These are phyloP conservation scores for Bagarius yarrelli DNA, from an alignment of 2,113 vertebrate genomes.

Conservation along the genomic window DNA sequence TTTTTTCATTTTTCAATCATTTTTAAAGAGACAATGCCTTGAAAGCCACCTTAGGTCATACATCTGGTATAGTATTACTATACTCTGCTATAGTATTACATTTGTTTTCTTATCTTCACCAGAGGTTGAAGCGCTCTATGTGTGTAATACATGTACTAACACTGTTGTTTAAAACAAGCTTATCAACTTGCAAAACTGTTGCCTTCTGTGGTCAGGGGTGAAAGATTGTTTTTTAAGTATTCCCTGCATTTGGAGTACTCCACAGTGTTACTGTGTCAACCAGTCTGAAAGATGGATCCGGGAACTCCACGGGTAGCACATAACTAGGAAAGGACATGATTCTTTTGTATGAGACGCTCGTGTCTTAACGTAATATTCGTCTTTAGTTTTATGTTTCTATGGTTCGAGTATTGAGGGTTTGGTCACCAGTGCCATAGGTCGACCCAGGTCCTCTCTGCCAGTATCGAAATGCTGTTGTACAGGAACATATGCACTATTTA, in stretches of 20 bases:
- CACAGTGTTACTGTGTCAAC: conserved; percentile 50
- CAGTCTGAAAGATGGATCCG: conserved; percentile 32
- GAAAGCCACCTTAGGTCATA: conserved; percentile 58
- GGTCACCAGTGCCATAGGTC: conserved; percentile 38
- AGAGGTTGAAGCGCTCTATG: conserved; percentile 46
- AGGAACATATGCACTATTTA: conserved; percentile 83
- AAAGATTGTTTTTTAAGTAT: conserved; percentile 42
- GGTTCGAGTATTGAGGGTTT: conserved; percentile 40
- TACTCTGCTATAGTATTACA: no score
- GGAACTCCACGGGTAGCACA: conserved; percentile 21
- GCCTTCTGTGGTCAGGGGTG: conserved; percentile 68
- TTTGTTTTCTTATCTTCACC: conserved; percentile 48
- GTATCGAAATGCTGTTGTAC: conserved; percentile 78
- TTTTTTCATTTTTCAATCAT: conserved; percentile 62
- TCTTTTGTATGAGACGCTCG: conserved; percentile 23
- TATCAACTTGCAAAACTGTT: conserved; percentile 50
- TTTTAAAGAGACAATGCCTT: conserved; percentile 59
- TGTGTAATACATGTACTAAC: conserved; percentile 50
- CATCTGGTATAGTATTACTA: conserved; percentile 42
- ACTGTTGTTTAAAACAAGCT: conserved; percentile 44
- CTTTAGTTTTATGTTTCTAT: conserved; percentile 41
- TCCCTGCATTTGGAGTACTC: conserved; percentile 1
- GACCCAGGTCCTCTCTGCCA: conserved; percentile 45
- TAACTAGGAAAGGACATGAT: background rate
- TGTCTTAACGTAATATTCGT: conserved; percentile 33